These are phyloP conservation scores for Holothuria scabra DNA, from an alignment of 53 echinoderm and acorn worm genomes.

Conservation along the genomic window DNA sequence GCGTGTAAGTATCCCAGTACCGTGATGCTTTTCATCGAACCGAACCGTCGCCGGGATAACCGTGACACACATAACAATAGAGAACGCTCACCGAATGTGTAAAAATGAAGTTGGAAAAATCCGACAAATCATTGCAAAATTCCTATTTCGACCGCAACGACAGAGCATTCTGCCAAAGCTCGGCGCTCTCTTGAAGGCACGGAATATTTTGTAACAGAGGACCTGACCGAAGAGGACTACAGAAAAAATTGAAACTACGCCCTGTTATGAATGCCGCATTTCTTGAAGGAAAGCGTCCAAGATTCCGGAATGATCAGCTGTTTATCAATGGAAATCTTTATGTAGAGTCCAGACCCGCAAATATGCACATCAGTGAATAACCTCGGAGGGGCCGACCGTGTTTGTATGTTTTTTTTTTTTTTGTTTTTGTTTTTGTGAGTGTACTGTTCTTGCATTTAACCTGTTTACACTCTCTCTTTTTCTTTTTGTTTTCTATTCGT, in stretches of 20 bases:
- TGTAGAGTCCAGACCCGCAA: neutral
- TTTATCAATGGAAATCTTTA: conserved; percentile 16
- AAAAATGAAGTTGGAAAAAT: neutral
- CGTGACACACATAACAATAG: neutral
- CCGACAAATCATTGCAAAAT: neutral
- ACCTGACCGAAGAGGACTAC: conserved; percentile 12
- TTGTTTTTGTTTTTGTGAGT: no score
- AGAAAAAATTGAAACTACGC: conserved; percentile 12
- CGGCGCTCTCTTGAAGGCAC: conserved; percentile 1
- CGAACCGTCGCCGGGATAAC: no score
- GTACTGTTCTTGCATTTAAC: no score
- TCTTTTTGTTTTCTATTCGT: no score
- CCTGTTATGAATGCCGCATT: conserved; percentile 18
- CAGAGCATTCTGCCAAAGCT: neutral
- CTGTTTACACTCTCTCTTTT: no score
- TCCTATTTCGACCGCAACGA: neutral
- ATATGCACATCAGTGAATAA: no score
- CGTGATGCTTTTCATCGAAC: no score
- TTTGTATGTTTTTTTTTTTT: no score
- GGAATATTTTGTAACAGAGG: neutral
- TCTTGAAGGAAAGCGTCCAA: neutral
- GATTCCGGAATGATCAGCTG: conserved; percentile 1
- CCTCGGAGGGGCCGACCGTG: no score
- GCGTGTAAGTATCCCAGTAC: no score
- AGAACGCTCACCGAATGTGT: neutral